Percentiles rank a stretch among this genome's conserved stretches.
Evolutionary conservation across 2,797 vertebrate genomes (phyloP).

Genomic region (Aldrovandia affinis): DNA sequence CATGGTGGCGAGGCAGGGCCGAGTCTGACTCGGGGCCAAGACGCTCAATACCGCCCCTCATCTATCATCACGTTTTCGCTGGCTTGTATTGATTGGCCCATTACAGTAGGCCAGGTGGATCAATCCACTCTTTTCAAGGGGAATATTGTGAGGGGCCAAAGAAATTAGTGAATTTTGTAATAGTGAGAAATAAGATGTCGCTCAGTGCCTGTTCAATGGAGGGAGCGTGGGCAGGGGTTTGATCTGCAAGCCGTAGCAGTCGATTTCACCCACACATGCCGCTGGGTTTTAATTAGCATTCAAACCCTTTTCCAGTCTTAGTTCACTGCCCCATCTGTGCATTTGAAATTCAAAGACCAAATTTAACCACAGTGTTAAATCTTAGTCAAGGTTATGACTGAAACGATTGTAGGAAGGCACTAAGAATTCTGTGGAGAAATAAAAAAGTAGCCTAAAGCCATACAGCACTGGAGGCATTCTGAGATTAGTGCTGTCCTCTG

Average conservation of each 20-base stretch:
- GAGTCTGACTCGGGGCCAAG: slow-evolving; percentile 36
- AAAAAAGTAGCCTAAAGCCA: not conserved
- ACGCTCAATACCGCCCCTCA: slow-evolving; percentile 56
- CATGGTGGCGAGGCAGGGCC: slow-evolving; percentile 39
- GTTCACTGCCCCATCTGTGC: not conserved
- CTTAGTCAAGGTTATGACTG: not conserved
- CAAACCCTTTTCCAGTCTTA: not conserved
- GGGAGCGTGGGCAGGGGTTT: not conserved
- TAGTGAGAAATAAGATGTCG: slow-evolving; percentile 63
- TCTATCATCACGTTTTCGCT: slow-evolving; percentile 64
- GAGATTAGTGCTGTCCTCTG: not conserved
- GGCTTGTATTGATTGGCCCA: slow-evolving; percentile 62
- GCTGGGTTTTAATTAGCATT: slow-evolving; percentile 16
- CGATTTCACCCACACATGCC: not conserved
- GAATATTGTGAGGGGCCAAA: slow-evolving; percentile 61
- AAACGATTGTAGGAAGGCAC: not conserved
- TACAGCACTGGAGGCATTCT: not conserved
- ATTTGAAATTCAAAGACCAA: not conserved
- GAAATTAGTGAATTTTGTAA: slow-evolving; percentile 69
- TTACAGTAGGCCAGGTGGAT: slow-evolving; percentile 63
- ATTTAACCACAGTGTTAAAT: not conserved
- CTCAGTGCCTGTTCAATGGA: slow-evolving; percentile 43
- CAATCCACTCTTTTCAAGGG: slow-evolving; percentile 66
- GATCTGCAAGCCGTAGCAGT: not conserved
- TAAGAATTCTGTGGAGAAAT: not conserved